phyloP scores from a whole-genome alignment of 1,140 invertebrate species.

The Euwallacea similis region DNA sequence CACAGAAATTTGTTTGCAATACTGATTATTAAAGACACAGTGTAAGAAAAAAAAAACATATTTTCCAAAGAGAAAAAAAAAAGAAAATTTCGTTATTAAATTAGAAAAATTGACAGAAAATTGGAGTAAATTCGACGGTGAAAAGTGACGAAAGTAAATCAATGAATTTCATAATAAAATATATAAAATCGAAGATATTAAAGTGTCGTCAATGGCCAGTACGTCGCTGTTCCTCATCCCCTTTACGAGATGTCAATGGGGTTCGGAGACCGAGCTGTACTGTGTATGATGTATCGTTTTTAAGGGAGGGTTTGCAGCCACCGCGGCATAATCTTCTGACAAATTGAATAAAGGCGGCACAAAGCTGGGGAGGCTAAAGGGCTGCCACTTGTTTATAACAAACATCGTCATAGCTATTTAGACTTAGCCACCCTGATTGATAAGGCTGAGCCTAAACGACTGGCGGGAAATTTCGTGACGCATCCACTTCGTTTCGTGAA shows the following conservation, averaged over 20 bases:
- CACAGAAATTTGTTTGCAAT: too few species aligned
- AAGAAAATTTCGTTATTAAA: too few species aligned
- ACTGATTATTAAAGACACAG: too few species aligned
- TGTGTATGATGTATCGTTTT: constrained; percentile 53
- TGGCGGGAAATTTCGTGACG: constrained; percentile 17
- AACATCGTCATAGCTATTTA: constrained; percentile 51
- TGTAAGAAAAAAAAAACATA: too few species aligned
- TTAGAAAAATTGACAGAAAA: too few species aligned
- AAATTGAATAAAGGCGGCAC: constrained; percentile 55
- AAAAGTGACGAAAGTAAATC: too few species aligned
- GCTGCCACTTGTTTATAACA: constrained; percentile 54
- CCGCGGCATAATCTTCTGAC: constrained; percentile 55
- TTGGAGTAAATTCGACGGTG: too few species aligned
- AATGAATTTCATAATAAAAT: too few species aligned
- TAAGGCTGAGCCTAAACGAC: constrained; percentile 32
- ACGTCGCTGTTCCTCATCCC: constrained; percentile 18
- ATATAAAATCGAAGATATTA: background rate
- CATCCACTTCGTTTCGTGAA: constrained; percentile 28
- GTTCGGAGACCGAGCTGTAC: constrained; percentile 38
- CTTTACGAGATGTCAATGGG: constrained; percentile 37
- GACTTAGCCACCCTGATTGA: constrained; percentile 43
- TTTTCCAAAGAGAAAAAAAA: too few species aligned
- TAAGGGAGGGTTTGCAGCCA: constrained; percentile 52
- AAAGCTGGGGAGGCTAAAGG: constrained; percentile 43
- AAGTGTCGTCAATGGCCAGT: constrained; percentile 9